Conservation (phyloP, 2,888 invertebrate species). For the Parapristionchus giblindavisi region DNA sequence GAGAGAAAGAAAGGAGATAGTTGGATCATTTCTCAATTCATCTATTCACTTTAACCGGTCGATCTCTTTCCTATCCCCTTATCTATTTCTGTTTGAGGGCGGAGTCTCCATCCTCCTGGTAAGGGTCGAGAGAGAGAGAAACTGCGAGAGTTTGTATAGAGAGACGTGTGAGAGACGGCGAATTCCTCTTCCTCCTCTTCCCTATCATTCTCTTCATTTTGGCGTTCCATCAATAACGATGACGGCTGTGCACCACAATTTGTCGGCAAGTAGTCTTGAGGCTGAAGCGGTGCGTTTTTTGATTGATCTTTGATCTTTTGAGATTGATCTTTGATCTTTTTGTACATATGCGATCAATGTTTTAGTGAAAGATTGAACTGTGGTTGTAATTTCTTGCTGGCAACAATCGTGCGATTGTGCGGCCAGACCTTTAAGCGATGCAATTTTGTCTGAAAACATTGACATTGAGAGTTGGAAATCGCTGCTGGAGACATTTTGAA, state of each 20-base stretch:
- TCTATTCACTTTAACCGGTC: too few relatives aligned
- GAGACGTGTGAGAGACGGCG: background rate
- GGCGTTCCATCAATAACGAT: background rate
- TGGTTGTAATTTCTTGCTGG: background rate
- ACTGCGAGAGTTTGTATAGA: too few relatives aligned
- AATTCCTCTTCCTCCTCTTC: background rate
- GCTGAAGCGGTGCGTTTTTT: constrained; percentile 6
- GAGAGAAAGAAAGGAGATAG: too few relatives aligned
- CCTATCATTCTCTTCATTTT: background rate
- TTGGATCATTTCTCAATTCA: too few relatives aligned
- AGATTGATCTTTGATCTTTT: background rate
- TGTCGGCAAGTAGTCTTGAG: background rate
- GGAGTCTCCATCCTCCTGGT: background rate
- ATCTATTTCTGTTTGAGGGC: too few relatives aligned
- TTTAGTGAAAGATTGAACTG: too few relatives aligned
- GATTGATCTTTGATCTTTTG: constrained; percentile 12
- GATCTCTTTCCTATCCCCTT: too few relatives aligned
- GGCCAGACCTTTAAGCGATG: background rate
- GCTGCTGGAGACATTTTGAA: background rate
- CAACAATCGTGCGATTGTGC: background rate
- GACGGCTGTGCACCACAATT: background rate
- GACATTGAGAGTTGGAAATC: background rate
- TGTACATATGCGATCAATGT: background rate
- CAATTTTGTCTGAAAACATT: background rate
- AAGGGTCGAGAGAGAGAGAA: background rate